Conservation (phyloP, 2,797 vertebrate species). For the Mionectes olivaceus region DNA sequence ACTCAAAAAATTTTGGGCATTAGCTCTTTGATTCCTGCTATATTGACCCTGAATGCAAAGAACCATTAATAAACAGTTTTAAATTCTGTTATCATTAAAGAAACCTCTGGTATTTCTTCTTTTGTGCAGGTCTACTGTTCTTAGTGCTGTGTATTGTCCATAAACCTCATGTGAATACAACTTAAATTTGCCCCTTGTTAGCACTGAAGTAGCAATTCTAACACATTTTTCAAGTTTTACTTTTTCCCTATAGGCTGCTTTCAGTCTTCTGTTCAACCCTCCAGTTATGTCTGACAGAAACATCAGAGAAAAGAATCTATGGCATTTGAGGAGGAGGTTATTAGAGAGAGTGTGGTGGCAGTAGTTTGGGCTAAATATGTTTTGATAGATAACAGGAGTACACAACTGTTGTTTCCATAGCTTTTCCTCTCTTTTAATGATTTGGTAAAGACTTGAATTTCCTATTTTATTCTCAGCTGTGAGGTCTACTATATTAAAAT, state of each 20-base stretch:
- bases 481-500: background rate
- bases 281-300: background rate
- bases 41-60: background rate
- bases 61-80: background rate
- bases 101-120: background rate
- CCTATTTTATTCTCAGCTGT: background rate
- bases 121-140: background rate
- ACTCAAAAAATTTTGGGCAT: background rate
- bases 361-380: background rate
- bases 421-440: background rate
- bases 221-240: background rate
- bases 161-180: fast-evolving
- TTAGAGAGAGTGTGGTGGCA: background rate
- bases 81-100: background rate
- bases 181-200: background rate
- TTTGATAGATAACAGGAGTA: background rate
- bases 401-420: background rate
- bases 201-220: background rate
- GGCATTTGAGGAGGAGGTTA: background rate
- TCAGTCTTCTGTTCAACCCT: background rate
- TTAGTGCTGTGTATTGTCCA: background rate
- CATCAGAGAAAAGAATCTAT: background rate
- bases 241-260: background rate
- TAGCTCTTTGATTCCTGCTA: background rate
- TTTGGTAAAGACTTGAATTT: background rate